phyloP scores from a whole-genome alignment of 2,797 vertebrate species.

The Epinephelus coioides region DNA sequence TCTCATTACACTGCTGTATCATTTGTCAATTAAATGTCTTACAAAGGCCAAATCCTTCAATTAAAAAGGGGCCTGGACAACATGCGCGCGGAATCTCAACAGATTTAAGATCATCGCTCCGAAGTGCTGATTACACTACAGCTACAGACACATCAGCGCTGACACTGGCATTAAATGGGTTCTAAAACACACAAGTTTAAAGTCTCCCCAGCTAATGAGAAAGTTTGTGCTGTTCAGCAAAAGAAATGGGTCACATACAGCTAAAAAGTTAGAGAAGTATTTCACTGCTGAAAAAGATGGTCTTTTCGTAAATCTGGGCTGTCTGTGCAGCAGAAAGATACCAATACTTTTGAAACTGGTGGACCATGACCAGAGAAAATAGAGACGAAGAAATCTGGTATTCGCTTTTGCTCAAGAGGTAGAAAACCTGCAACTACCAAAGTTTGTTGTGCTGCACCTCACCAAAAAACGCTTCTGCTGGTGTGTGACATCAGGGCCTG shows the following conservation, averaged over 20 bases:
- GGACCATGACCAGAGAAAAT: too few species aligned
- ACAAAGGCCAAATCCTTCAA: slow-evolving; percentile 59
- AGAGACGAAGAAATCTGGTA: too few species aligned
- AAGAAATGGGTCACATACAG: slow-evolving; percentile 9
- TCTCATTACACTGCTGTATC: slow-evolving; percentile 49
- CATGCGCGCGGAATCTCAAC: slow-evolving; percentile 47
- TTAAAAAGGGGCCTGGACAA: slow-evolving; percentile 45
- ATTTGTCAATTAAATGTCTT: slow-evolving; percentile 72
- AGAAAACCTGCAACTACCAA: too few species aligned
- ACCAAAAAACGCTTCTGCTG: too few species aligned
- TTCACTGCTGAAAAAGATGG: too few species aligned
- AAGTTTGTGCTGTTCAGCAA: background rate
- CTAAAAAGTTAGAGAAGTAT: background rate
- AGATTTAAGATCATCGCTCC: slow-evolving; percentile 10
- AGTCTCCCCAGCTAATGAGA: slow-evolving; percentile 1
- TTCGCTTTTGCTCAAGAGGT: too few species aligned
- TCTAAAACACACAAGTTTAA: background rate
- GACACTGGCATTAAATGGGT: slow-evolving; percentile 4
- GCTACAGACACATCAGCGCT: slow-evolving; percentile 5
- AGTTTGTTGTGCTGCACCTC: too few species aligned
- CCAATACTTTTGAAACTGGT: too few species aligned
- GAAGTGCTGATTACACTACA: slow-evolving; percentile 22
- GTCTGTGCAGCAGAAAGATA: too few species aligned
- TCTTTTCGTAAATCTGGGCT: too few species aligned
- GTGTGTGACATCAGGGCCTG: too few species aligned